These are phyloP conservation scores for Orthosia incerta DNA, from an alignment of 2,888 invertebrate species.

Conservation along the genomic window DNA sequence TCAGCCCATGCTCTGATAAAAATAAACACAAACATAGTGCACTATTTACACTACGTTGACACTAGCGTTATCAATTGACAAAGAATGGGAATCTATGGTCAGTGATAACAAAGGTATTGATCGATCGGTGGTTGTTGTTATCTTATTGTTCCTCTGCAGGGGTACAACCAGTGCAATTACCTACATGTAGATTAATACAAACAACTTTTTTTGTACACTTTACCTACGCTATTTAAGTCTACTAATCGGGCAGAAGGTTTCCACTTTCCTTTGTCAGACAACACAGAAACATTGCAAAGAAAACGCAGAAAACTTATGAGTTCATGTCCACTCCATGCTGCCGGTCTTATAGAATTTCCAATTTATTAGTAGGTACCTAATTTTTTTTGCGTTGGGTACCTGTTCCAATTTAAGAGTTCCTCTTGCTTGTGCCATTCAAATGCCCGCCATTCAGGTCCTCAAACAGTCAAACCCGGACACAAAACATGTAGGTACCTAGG, in stretches of 20 bases:
- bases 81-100: slow-evolving; percentile 22
- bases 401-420: not conserved
- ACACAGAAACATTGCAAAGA: no score
- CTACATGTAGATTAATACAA: not conserved
- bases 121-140: slow-evolving; percentile 3
- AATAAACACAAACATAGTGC: slow-evolving; percentile 65
- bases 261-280: no score
- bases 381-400: not conserved
- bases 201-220: not conserved
- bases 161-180: not conserved
- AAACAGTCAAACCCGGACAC: not conserved
- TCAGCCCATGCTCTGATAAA: slow-evolving; percentile 65
- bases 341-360: no score
- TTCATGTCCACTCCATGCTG: no score
- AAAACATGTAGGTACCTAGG: not conserved
- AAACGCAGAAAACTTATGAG: no score
- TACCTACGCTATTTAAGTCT: no score
- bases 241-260: no score
- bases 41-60: slow-evolving; percentile 21
- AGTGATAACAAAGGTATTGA: slow-evolving; percentile 6
- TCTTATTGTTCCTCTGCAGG: not conserved
- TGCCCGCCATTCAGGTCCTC: not conserved
- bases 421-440: slow-evolving; percentile 1
- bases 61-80: slow-evolving; percentile 43
- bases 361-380: not conserved